Evolutionary conservation across 2,888 invertebrate species (phyloP), one percentile per base, ranked within the genome.

Genomic region (Cynaeus angustus): DNA sequence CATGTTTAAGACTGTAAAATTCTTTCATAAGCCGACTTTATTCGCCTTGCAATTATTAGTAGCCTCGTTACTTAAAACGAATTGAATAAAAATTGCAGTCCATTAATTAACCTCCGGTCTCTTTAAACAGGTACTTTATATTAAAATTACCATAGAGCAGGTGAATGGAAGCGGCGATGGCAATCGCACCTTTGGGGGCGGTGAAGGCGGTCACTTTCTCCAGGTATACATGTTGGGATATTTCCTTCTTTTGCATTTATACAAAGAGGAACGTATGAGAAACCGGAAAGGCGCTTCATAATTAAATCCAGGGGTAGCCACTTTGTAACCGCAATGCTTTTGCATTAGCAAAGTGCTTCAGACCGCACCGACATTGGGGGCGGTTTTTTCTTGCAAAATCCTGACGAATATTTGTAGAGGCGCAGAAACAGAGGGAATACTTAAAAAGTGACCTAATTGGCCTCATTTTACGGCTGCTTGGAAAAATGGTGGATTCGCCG

Each of bases 271-370:
- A n/a, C n/a, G n/a, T n/a, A 30, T 13, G 14, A 14, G n/a, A 26
- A 48, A 48, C 7, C 37, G 26, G 45, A 37, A 21, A 61, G 59
- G 16, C 13, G 4, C 16, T 33, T 48, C 10, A 33, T 61, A 61
- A 61, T 61, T 61, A 48, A 61, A 61, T 61, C 61, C n/a, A 28
- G 16, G 4, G 45, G 9, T 21, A 14, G 37, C 48, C 50, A 48
- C 46, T 61, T 38, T 48, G 48, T 21, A 50, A 48, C 48, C 46
- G 30, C 61, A 37, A 46, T 38, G 21, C 37, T 48, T 38, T 56
- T 28, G 38, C 45, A 59, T 59, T 59, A 59, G 59, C 48, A 61
- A 50, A 61, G 48, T 61, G 50, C 48, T 61, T 10, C 26, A 16
- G 28, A 56, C 56, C 56, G 28, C 56, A 33, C 12, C 7, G 37